Percentiles rank a stretch among this genome's conserved stretches.
Conservation (phyloP, 2,797 vertebrate genomes). For the Syngnathus acus region DNA sequence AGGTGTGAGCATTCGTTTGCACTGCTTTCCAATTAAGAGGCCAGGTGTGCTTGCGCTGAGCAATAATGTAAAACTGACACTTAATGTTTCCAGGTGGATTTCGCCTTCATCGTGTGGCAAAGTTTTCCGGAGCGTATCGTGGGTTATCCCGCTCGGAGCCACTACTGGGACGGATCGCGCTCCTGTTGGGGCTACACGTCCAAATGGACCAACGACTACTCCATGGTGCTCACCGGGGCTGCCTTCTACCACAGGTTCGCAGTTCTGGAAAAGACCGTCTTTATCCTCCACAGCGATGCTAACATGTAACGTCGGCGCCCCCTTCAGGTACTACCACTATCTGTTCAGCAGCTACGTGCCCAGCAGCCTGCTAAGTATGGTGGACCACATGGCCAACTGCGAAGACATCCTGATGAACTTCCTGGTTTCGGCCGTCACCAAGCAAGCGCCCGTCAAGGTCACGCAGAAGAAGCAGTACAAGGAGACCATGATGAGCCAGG, state of each 20-base stretch:
- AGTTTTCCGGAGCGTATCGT: constrained; percentile 87
- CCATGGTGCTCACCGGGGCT: constrained; percentile 76
- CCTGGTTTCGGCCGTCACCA: constrained; percentile 81
- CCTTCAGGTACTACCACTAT: constrained; percentile 82
- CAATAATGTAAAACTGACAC: background rate
- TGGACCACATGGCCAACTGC: constrained; percentile 74
- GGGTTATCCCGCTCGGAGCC: constrained; percentile 78
- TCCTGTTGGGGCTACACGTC: constrained; percentile 82
- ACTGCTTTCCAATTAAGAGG: no score
- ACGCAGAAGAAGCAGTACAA: constrained; percentile 78
- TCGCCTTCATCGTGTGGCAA: constrained; percentile 85
- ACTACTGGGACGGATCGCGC: constrained; percentile 81
- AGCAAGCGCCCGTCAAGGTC: constrained; percentile 87
- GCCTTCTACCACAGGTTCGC: constrained; percentile 74
- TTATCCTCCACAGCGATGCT: background rate
- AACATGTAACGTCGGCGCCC: background rate
- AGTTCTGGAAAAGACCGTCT: background rate
- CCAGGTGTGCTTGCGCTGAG: no score
- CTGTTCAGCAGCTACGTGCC: constrained; percentile 80
- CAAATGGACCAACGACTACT: constrained; percentile 77
- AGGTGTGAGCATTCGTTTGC: no score
- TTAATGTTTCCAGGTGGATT: constrained; percentile 75
- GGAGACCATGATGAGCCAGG: constrained; percentile 71
- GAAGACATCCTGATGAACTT: constrained; percentile 89
- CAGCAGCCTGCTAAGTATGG: constrained; percentile 66